Percentiles rank a stretch among this genome's conserved stretches.
Conservation (phyloP, 2,113 vertebrate genomes). For the Orthochromis indermauri region DNA sequence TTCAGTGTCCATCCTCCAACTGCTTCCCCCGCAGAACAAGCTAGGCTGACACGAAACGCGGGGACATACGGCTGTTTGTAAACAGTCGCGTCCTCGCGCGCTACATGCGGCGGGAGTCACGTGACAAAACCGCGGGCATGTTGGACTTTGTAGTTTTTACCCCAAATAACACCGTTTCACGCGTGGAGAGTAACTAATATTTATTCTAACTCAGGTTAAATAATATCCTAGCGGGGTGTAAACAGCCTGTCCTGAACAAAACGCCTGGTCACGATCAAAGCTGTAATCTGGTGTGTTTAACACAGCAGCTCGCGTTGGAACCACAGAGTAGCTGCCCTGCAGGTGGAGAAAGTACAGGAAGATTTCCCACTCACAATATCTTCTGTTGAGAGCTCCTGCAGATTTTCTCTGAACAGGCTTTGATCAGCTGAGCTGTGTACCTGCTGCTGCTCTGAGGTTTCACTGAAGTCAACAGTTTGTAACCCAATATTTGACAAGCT, state of each 20-base stretch:
- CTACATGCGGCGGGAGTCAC: background rate
- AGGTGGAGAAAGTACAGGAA: background rate
- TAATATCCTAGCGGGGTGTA: background rate
- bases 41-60: accelerated
- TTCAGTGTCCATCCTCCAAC: conserved; percentile 36
- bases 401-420: background rate
- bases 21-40: background rate
- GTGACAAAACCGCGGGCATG: background rate
- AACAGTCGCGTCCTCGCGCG: background rate
- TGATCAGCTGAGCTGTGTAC: background rate
- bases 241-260: accelerated
- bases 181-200: background rate
- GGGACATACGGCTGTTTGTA: background rate
- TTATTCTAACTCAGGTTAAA: background rate
- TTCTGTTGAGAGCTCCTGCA: background rate
- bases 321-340: background rate
- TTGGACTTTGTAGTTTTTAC: conserved; percentile 49
- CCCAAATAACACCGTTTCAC: background rate
- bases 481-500: background rate
- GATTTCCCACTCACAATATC: background rate
- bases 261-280: background rate
- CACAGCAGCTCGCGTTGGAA: background rate
- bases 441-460: background rate
- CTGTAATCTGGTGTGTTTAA: background rate
- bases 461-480: accelerated